These are phyloP conservation scores for Tachypleus tridentatus DNA, from an alignment of 1,140 invertebrate species.

Conservation along the genomic window DNA sequence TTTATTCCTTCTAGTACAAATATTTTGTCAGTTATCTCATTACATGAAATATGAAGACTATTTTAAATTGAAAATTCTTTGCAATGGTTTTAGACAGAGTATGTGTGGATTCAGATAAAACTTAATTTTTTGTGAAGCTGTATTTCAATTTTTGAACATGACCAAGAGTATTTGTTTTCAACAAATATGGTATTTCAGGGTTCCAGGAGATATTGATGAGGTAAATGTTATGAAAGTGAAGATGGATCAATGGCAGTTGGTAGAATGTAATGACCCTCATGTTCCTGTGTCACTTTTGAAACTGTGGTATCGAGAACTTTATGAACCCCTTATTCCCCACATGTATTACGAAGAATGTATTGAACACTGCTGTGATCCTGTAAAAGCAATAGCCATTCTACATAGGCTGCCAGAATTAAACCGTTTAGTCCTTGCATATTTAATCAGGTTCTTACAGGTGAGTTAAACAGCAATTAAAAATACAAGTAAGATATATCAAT, in stretches of 20 bases:
- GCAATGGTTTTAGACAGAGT: too few species aligned
- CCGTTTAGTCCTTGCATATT: conserved; percentile 75
- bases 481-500: too few species aligned
- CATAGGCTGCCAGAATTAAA: conserved; percentile 52
- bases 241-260: conserved; percentile 65
- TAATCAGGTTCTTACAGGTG: conserved; percentile 80
- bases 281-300: conserved; percentile 89
- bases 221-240: conserved; percentile 74
- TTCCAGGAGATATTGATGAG: conserved; percentile 82
- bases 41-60: too few species aligned
- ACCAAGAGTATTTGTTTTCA: too few species aligned
- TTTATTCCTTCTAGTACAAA: too few species aligned
- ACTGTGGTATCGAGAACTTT: conserved; percentile 89
- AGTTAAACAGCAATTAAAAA: background rate
- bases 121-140: too few species aligned
- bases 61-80: too few species aligned
- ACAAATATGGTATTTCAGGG: conserved; percentile 1
- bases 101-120: too few species aligned
- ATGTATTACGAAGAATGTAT: conserved; percentile 67
- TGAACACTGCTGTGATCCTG: conserved; percentile 56
- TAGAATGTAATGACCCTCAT: conserved; percentile 59
- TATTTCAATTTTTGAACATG: too few species aligned
- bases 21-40: too few species aligned
- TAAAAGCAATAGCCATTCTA: conserved; percentile 55
- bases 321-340: conserved; percentile 88